Base-by-base conservation (phyloP, 2,888 invertebrate species). In the Asteroscopus sphinx region DNA sequence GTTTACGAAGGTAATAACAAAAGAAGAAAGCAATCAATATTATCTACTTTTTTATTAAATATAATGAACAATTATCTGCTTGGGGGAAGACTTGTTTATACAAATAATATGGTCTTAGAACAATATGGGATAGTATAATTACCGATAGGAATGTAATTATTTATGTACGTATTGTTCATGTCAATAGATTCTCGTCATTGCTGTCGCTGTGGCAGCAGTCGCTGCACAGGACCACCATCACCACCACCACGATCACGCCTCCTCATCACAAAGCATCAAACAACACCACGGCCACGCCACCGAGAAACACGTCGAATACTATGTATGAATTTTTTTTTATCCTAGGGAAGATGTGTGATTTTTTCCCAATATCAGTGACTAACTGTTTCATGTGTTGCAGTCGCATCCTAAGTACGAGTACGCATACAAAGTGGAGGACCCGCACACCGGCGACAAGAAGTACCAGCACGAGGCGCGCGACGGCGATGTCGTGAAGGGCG, bases 401-500 rank as follows among this genome's bases (percentile, higher is more conserved):
- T 61, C 91, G 25, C 89, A 91, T 61, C 91, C 93, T 21, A 91
- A 91, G 79, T 93, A 94, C 79, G 87, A 90, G 77, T 93, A 89
- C 78, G 87, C 90, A 67, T 93, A 94, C 76, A 86, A 91, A 26
- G 92, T 92, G 3, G 85, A 88, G 62, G 95, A 95, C 67, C 89
- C 87, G 0, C 94, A 95, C 68, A 94, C 94, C 32, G 94, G 92
- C 4, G 94, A 95, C 83, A 85, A 90, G 72, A 95, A 95, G 80
- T 88, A 86, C 66, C 95, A 95, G 78, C 83, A 89, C 52, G 94
- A 95, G 81, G 79, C 87, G 52, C 88, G 91, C 40, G 92, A 94
- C 83, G 95, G 95, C 0, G 92, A 95, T 74, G 89, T 89, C 35
- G 95, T 95, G 55, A 91, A 94, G 79, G 95, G 95, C 28, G 92